These are phyloP conservation scores for Alces alces DNA, from an alignment of 2,113 vertebrate species.

Conservation along the genomic window DNA sequence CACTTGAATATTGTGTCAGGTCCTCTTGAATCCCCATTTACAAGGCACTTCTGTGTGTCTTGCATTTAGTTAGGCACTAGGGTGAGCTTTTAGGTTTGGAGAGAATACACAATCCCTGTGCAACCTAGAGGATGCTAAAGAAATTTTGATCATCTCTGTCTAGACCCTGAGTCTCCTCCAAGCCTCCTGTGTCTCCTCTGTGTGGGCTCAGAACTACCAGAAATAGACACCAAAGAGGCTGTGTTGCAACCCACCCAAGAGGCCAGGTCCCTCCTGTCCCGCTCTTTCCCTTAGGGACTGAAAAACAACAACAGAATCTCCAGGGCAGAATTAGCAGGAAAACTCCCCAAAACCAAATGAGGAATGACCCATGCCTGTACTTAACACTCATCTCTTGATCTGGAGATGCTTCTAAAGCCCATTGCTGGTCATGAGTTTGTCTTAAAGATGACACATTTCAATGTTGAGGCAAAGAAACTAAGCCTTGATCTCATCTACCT, in stretches of 20 bases:
- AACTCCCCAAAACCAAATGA: not conserved
- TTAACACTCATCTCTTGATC: not conserved
- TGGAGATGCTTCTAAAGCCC: not conserved
- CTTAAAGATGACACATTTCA: not conserved
- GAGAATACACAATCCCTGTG: not conserved
- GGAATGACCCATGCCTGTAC: not conserved
- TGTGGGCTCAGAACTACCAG: not conserved
- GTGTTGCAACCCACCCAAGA: rapidly evolving
- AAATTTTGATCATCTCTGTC: not conserved
- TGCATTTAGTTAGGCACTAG: not conserved
- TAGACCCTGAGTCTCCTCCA: not conserved
- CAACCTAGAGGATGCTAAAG: not conserved
- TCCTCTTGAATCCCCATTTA: not conserved
- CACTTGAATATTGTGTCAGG: not conserved
- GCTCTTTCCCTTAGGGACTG: not conserved
- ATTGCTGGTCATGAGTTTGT: not conserved
- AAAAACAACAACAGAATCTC: not conserved
- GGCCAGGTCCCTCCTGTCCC: not conserved
- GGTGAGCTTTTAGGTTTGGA: not conserved
- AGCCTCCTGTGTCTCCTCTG: not conserved
- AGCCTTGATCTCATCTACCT: not conserved
- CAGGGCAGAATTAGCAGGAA: not conserved
- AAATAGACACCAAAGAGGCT: not conserved
- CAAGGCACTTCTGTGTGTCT: not conserved
- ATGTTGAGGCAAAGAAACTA: not conserved